A percentile compares a stretch with the other conserved stretches of the same genome.
Conservation (phyloP, 2,797 vertebrate species). For the Eidolon dupreanum region DNA sequence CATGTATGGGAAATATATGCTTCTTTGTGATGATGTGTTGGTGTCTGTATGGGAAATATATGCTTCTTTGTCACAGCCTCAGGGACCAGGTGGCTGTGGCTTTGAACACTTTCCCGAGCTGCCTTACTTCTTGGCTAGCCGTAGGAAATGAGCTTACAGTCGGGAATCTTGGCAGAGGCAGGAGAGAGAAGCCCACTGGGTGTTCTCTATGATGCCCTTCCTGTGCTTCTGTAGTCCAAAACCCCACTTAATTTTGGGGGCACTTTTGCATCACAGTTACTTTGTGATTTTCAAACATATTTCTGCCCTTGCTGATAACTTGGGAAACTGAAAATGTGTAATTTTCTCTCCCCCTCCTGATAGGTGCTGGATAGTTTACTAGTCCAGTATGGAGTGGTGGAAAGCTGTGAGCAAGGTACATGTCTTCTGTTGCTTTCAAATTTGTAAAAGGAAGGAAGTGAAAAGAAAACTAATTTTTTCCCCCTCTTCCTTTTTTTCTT, state of each 20-base stretch:
- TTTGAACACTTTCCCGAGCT: background rate
- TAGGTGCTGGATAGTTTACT: constrained; percentile 98
- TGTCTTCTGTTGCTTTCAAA: constrained; percentile 69
- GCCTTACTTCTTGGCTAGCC: background rate
- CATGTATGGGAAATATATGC: background rate
- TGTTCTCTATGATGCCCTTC: background rate
- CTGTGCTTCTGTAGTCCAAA: background rate
- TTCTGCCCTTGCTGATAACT: constrained; percentile 40
- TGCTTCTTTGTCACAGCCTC: background rate
- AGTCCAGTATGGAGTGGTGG: constrained; percentile 97
- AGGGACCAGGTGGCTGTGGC: background rate
- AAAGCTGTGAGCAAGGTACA: constrained; percentile 99
- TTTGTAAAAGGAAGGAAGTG: constrained; percentile 52
- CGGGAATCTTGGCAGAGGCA: background rate
- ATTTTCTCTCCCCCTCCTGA: constrained; percentile 73
- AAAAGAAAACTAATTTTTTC: constrained; percentile 66
- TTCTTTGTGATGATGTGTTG: background rate
- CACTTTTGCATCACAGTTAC: constrained; percentile 24
- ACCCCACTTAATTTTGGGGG: background rate
- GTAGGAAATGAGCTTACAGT: background rate
- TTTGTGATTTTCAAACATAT: constrained; percentile 40
- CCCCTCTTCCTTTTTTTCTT: constrained; percentile 68
- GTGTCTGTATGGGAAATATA: background rate
- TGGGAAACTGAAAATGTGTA: constrained; percentile 76
- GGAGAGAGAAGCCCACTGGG: background rate